A percentile compares a stretch with the other conserved stretches of the same genome.
Evolutionary conservation across 2,797 vertebrate genomes (phyloP).

Genomic region (Acanthurus tractus): DNA sequence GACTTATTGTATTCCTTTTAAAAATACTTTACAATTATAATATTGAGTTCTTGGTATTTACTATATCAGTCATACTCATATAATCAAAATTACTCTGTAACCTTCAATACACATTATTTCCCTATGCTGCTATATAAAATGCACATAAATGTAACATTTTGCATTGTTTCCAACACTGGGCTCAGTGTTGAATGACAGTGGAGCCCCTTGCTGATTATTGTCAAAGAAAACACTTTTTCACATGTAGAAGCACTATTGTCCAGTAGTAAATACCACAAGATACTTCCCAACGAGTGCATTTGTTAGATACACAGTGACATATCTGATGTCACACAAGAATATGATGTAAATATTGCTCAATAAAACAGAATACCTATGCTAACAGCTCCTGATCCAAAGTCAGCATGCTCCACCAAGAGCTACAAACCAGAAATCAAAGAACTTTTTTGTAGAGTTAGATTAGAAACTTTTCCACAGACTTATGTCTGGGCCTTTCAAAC

Average conservation of each 20-base stretch:
- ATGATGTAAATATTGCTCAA: neutral
- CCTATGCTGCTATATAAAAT: neutral
- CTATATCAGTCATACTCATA: too few relatives aligned
- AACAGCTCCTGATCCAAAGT: neutral
- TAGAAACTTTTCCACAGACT: neutral
- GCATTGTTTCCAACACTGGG: neutral
- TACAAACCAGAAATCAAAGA: neutral
- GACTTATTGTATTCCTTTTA: too few relatives aligned
- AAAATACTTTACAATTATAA: too few relatives aligned
- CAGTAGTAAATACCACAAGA: slow-evolving; percentile 5
- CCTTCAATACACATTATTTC: too few relatives aligned
- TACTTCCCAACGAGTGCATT: neutral
- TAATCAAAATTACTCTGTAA: too few relatives aligned
- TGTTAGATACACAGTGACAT: neutral
- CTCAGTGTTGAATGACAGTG: neutral
- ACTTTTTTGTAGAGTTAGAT: neutral
- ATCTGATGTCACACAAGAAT: neutral
- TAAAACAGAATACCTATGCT: neutral
- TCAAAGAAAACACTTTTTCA: neutral
- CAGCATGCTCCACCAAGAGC: neutral
- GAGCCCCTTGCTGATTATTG: neutral
- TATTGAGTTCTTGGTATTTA: too few relatives aligned
- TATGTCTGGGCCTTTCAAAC: too few relatives aligned
- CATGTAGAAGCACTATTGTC: slow-evolving; percentile 34
- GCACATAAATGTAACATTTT: neutral